Evolutionary conservation across 92 coral and sea anemone genomes (phyloP), one percentile per base, ranked within the genome.

Genomic region (Muricea muricata): DNA sequence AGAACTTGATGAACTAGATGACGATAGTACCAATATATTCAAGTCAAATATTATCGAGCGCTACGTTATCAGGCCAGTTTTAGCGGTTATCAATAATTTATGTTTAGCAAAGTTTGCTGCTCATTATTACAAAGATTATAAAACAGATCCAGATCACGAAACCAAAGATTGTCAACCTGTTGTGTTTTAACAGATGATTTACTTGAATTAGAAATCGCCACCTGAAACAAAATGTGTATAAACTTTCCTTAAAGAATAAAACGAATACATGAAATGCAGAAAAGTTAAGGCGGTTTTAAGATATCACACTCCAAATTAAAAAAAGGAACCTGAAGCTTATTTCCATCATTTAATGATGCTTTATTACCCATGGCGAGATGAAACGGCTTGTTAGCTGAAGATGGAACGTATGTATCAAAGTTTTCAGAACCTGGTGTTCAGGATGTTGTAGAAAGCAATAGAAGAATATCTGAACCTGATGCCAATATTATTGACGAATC

Each of bases 61-160:
- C n/a, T n/a, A n/a, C n/a, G n/a, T n/a, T n/a, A n/a, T n/a, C n/a
- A n/a, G n/a, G n/a, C n/a, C n/a, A n/a, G n/a, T 88, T 92, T 77
- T 85, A 66, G 66, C 79, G 29, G 61, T 60, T 8, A 60, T 73
- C 28, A 50, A 73, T 73, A 73, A 73, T 29, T 14, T 42, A 30
- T 87, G 91, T 42, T 77, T 83, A 30, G 92, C 94, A 3, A 74
- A 89, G 31, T 85, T 91, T 91, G 89, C 90, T 26, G 91, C 92
- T 68, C 77, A 25, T 58, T 91, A 91, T 41, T 89, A 88, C 56
- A 48, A 48, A 48, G 56, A 48, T 8, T 48, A 48, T 48, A 48
- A 48, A 20, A 48, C 2, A 48, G 48, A 91, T 86, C 55, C 91
- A 46, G 89, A 87, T 67, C 65, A 65, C n/a, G 47, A n/a, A n/a